phyloP scores from a whole-genome alignment of 2,888 invertebrate genomes.

The Drosophila prostipennis region DNA sequence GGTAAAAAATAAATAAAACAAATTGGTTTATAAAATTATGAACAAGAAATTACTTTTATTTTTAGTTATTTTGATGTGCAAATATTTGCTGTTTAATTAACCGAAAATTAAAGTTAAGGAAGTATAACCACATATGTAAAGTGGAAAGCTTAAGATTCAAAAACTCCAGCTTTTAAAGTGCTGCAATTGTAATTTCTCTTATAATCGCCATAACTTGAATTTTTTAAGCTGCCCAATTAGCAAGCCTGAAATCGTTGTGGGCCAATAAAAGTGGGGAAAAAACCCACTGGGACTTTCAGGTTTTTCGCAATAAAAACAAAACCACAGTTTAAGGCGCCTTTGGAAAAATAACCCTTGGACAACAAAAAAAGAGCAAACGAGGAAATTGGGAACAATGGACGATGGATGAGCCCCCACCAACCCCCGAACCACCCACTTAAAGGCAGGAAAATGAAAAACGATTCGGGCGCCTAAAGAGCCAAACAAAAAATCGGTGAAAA shows the following conservation, averaged over 20 bases:
- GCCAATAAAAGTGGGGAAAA: not conserved
- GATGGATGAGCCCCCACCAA: constrained; percentile 21
- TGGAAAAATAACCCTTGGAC: constrained; percentile 19
- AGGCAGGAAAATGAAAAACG: constrained; percentile 43
- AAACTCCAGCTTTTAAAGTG: not conserved
- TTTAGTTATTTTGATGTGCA: too few relatives aligned
- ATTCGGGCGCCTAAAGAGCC: constrained; percentile 21
- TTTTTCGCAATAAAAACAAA: constrained; percentile 2
- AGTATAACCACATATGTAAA: too few relatives aligned
- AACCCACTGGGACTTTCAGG: not conserved
- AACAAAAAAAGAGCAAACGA: constrained; percentile 9
- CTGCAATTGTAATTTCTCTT: not conserved
- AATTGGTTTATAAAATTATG: too few relatives aligned
- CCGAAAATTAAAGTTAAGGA: too few relatives aligned
- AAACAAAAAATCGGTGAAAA: constrained; percentile 27
- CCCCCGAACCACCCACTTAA: not conserved
- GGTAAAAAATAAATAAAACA: too few relatives aligned
- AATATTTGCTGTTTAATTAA: too few relatives aligned
- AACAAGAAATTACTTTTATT: too few relatives aligned
- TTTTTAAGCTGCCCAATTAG: constrained; percentile 5
- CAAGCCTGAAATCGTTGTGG: not conserved
- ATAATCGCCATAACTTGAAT: not conserved
- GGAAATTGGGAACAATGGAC: constrained; percentile 31
- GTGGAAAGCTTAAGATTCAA: not conserved
- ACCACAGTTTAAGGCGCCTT: constrained; percentile 7